Evolutionary conservation across 2,888 invertebrate species (phyloP), one percentile per base, ranked within the genome.

Genomic region (Andrena fulva): DNA sequence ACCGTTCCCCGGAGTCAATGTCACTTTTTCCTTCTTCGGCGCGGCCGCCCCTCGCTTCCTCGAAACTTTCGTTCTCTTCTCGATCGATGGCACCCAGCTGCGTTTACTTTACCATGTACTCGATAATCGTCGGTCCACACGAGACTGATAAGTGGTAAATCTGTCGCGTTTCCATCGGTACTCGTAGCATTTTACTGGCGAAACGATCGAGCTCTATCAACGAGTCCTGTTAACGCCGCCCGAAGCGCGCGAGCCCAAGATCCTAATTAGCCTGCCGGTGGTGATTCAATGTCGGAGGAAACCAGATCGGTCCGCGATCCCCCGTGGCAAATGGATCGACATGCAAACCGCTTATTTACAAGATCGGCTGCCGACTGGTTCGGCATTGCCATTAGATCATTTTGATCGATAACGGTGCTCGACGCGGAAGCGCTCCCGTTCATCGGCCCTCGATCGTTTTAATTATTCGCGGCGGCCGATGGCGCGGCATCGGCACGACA

Each of bases 351-450:
- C 8, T 35, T 8, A 64, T 66, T 52, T 16, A 7, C 24, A n/a
- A 42, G 29, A 80, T 80, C 50, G 77, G 5, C 16, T 4, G 62
- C 27, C 48, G 52, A 54, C 10, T 33, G 48, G 35, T 29, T 66
- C 50, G 29, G 42, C 33, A 70, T 70, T 56, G 27, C 67, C 16
- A 52, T 77, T 66, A 67, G n/a, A 63, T 67, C 7, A 71, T 72
- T 91, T 89, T 84, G 82, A 86, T 82, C 79, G 87, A 82, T 91
- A 90, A 91, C 90, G 91, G 91, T 89, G 87, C 85, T 86, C 78
- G 82, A 80, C 85, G 85, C 91, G 90, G 91, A 89, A 90, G 88
- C 84, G 88, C 87, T 87, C 87, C 90, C 87, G 90, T 90, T 91
- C 76, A 35, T 54, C 76, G 76, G 69, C 50, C 50, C 52, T 33